A percentile compares a stretch with the other conserved stretches of the same genome.
These are phyloP conservation scores for Lagopus leucura DNA, from an alignment of 2,113 vertebrate species.

Conservation along the genomic window DNA sequence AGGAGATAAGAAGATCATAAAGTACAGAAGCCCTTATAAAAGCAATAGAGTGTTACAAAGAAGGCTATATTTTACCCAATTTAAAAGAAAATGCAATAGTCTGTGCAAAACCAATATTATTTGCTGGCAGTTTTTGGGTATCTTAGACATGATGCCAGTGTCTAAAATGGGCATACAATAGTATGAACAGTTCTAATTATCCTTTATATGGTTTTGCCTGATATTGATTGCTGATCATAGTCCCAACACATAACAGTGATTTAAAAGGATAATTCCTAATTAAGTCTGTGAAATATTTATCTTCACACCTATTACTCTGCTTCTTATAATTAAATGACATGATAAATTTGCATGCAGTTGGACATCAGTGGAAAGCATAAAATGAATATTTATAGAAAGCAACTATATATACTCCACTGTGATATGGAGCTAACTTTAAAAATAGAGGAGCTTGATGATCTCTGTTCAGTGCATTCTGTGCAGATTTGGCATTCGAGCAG, in stretches of 20 bases:
- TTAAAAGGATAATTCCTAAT: slow-evolving; percentile 62
- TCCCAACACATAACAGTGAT: slow-evolving; percentile 36
- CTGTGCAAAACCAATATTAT: neutral
- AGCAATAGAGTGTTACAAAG: neutral
- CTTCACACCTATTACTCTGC: slow-evolving; percentile 39
- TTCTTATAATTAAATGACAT: slow-evolving; percentile 58
- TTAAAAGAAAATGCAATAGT: neutral
- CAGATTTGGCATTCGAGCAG: neutral
- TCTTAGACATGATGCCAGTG: slow-evolving; percentile 1
- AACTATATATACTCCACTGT: neutral
- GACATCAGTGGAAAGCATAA: slow-evolving; percentile 37
- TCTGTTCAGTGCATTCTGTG: neutral
- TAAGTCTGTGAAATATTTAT: slow-evolving; percentile 65
- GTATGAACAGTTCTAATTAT: slow-evolving; percentile 51
- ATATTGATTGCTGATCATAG: slow-evolving; percentile 46
- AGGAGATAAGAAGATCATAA: neutral
- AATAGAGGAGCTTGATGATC: neutral
- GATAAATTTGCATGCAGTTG: slow-evolving; percentile 33
- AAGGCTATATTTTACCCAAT: neutral
- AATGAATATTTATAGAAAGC: slow-evolving; percentile 17
- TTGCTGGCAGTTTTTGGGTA: slow-evolving; percentile 9
- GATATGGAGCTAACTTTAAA: neutral
- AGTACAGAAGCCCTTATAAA: neutral
- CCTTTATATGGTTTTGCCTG: slow-evolving; percentile 25
- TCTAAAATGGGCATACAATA: neutral